A percentile compares a stretch with the other conserved stretches of the same genome.
These are phyloP conservation scores for Cottus gobio DNA, from an alignment of 2,113 vertebrate genomes.

Conservation along the genomic window DNA sequence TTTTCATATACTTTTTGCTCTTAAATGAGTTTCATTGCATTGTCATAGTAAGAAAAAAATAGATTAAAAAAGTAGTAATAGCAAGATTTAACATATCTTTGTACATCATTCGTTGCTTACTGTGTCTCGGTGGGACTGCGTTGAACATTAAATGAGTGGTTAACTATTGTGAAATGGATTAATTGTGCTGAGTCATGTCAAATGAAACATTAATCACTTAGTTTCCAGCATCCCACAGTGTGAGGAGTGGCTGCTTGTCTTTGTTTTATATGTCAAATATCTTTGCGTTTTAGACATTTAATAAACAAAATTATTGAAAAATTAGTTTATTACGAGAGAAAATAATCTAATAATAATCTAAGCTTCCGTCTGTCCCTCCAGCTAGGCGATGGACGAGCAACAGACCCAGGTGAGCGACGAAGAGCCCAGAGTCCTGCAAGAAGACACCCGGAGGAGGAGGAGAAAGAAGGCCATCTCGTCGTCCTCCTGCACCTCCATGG, in stretches of 20 bases:
- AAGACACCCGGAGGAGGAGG: slow-evolving; percentile 88
- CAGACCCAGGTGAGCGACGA: slow-evolving; percentile 76
- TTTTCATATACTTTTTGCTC: background rate
- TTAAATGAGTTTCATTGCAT: background rate
- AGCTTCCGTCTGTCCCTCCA: slow-evolving; percentile 1
- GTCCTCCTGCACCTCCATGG: slow-evolving; percentile 83
- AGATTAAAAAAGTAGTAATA: background rate
- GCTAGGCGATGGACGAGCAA: slow-evolving; percentile 88
- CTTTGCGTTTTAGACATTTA: background rate
- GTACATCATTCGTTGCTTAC: too few species aligned
- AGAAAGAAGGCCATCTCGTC: slow-evolving; percentile 90
- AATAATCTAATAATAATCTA: background rate
- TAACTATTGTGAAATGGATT: background rate
- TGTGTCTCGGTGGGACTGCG: background rate
- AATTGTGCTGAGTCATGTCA: background rate
- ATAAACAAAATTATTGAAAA: too few species aligned
- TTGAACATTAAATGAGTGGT: background rate
- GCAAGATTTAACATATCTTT: background rate
- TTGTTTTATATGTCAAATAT: background rate
- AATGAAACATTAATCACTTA: background rate
- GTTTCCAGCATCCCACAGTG: background rate
- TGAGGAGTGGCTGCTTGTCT: background rate
- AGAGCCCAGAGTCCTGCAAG: slow-evolving; percentile 88
- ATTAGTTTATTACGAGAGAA: too few species aligned
- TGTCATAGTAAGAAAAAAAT: background rate